These are phyloP conservation scores for Salvelinus sp. DNA, from an alignment of 2,113 vertebrate species.

Conservation along the genomic window DNA sequence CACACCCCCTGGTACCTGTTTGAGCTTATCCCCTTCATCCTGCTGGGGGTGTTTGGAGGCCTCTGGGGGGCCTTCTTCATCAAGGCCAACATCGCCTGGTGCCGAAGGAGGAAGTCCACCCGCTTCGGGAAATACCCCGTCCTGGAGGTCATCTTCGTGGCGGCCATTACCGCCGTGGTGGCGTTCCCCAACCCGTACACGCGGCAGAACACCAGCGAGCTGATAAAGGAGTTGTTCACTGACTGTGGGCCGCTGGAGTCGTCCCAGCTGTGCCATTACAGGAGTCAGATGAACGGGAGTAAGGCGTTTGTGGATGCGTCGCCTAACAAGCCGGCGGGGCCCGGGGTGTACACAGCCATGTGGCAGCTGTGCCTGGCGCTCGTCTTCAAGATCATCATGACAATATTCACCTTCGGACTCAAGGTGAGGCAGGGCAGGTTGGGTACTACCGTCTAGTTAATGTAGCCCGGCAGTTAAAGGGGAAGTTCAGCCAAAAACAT, in stretches of 20 bases:
- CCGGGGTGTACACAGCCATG: constrained; percentile 95
- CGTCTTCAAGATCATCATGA: constrained; percentile 98
- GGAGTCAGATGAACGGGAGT: constrained; percentile 92
- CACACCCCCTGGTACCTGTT: constrained; percentile 99
- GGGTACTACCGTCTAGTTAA: not conserved
- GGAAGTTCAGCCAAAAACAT: too few relatives aligned
- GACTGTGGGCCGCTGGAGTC: constrained; percentile 95
- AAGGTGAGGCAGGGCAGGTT: constrained; percentile 79
- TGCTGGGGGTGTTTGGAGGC: constrained; percentile 95
- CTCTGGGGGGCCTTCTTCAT: constrained; percentile 99
- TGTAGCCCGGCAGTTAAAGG: too few relatives aligned
- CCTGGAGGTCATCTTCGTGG: constrained; percentile 95
- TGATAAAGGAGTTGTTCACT: constrained; percentile 98
- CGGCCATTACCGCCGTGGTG: constrained; percentile 91
- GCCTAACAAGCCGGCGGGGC: constrained; percentile 86
- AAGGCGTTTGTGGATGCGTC: constrained; percentile 83
- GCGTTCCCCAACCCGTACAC: constrained; percentile 97
- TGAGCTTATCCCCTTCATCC: constrained; percentile 97
- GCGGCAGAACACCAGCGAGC: constrained; percentile 94
- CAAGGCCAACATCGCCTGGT: constrained; percentile 96
- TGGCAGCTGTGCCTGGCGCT: constrained; percentile 97
- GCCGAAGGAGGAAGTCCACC: constrained; percentile 92
- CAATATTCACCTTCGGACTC: constrained; percentile 97
- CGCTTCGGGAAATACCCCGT: constrained; percentile 96
- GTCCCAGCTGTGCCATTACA: constrained; percentile 95